A percentile compares a stretch with the other conserved stretches of the same genome.
These are phyloP conservation scores for Masnerella sp. DNA, from an alignment of 2,888 invertebrate species.

Conservation along the genomic window DNA sequence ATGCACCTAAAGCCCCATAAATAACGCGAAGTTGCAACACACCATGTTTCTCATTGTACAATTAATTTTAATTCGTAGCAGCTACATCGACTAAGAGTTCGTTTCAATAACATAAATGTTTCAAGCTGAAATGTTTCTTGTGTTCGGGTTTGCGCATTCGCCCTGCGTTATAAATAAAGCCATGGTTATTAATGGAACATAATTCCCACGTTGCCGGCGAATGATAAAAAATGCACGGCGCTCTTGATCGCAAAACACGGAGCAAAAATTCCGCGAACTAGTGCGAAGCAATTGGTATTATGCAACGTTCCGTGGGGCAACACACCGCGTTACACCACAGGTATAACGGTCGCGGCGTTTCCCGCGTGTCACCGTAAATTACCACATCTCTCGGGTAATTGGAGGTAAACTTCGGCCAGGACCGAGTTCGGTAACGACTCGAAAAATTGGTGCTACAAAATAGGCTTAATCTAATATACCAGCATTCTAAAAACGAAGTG, in stretches of 20 bases:
- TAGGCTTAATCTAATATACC: too few species aligned
- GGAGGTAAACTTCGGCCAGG: too few species aligned
- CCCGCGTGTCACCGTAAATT: constrained; percentile 59
- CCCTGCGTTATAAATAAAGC: constrained; percentile 2
- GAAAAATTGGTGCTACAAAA: too few species aligned
- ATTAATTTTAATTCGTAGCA: too few species aligned
- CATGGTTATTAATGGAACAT: constrained; percentile 32
- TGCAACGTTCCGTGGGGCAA: constrained; percentile 55
- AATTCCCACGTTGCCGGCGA: constrained; percentile 45
- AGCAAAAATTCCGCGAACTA: constrained; percentile 54
- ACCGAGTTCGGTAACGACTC: too few species aligned
- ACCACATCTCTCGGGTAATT: constrained; percentile 55
- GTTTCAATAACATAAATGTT: constrained; percentile 2
- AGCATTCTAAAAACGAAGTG: too few species aligned
- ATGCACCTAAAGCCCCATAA: too few species aligned
- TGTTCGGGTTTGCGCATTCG: background rate
- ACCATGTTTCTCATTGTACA: too few species aligned
- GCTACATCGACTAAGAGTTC: too few species aligned
- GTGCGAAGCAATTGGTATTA: constrained; percentile 57
- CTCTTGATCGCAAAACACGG: constrained; percentile 48
- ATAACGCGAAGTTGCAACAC: too few species aligned
- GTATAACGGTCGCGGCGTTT: constrained; percentile 60
- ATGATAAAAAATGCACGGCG: constrained; percentile 31
- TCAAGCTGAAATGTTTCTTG: background rate
- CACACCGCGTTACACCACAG: constrained; percentile 59